Conservation (phyloP, 2,888 invertebrate genomes). For the Saturnia japonica region DNA sequence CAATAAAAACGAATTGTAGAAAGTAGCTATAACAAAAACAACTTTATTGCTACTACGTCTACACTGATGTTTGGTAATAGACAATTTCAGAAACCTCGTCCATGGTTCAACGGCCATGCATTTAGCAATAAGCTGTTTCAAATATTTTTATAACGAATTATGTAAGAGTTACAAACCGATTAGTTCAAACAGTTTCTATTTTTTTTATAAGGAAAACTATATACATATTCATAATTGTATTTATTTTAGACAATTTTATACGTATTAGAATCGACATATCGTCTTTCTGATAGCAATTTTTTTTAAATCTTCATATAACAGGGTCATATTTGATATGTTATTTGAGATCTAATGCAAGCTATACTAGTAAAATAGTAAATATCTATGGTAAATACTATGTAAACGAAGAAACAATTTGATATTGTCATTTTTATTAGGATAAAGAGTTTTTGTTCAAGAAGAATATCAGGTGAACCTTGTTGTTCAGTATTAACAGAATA, state of each 20-base stretch:
- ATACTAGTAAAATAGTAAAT: too few species aligned
- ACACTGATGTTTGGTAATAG: slow-evolving; percentile 32
- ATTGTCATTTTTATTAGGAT: neutral
- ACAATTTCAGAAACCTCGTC: slow-evolving; percentile 37
- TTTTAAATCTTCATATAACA: too few species aligned
- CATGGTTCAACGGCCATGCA: slow-evolving; percentile 46
- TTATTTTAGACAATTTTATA: neutral
- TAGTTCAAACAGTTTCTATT: slow-evolving; percentile 13
- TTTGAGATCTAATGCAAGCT: too few species aligned
- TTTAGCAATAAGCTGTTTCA: slow-evolving; percentile 45
- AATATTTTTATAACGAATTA: slow-evolving; percentile 40
- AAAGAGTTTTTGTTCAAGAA: neutral
- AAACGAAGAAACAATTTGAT: too few species aligned
- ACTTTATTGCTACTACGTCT: slow-evolving; percentile 14
- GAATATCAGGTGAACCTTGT: neutral
- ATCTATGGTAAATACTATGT: too few species aligned
- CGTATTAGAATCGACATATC: neutral
- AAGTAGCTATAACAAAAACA: slow-evolving; percentile 8
- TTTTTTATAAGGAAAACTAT: neutral
- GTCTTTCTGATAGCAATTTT: too few species aligned
- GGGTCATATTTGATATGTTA: too few species aligned
- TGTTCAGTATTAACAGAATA: neutral
- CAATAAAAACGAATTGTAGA: slow-evolving; percentile 11
- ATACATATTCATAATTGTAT: neutral
- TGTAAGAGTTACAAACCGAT: slow-evolving; percentile 24